Conservation (phyloP, 2,888 invertebrate species). For the Boloria euphrosyne region DNA sequence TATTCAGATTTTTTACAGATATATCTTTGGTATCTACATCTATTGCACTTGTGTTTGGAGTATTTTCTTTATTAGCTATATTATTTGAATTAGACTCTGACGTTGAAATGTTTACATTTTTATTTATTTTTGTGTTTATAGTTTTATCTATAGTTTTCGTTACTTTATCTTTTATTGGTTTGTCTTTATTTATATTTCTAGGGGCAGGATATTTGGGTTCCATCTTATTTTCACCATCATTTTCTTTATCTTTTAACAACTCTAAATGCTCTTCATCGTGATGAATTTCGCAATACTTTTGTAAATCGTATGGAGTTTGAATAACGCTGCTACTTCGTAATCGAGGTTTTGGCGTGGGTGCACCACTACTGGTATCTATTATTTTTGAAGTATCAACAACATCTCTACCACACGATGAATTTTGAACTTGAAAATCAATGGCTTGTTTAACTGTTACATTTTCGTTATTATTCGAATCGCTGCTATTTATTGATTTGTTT, state of each 20-base stretch:
- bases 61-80: slow-evolving; percentile 62
- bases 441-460: slow-evolving; percentile 74
- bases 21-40: slow-evolving; percentile 74
- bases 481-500: slow-evolving; percentile 69
- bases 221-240: slow-evolving; percentile 49
- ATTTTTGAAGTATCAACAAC: slow-evolving; percentile 58
- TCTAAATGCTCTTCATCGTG: slow-evolving; percentile 75
- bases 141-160: slow-evolving; percentile 50
- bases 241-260: slow-evolving; percentile 65
- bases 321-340: slow-evolving; percentile 76
- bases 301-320: slow-evolving; percentile 78
- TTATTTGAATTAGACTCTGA: slow-evolving; percentile 54
- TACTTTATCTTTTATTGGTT: slow-evolving; percentile 53
- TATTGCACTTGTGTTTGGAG: slow-evolving; percentile 72
- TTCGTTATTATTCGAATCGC: slow-evolving; percentile 75
- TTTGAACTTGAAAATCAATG: slow-evolving; percentile 73
- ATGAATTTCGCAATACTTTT: slow-evolving; percentile 77
- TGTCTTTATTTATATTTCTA: slow-evolving; percentile 62
- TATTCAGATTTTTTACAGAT: slow-evolving; percentile 68
- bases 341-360: slow-evolving; percentile 70
- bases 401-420: slow-evolving; percentile 58
- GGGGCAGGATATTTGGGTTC: slow-evolving; percentile 60
- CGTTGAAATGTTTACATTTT: slow-evolving; percentile 52
- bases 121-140: slow-evolving; percentile 50
- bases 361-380: slow-evolving; percentile 49